These are phyloP conservation scores for Leucophenga montana DNA, from an alignment of 2,888 invertebrate species.

Conservation along the genomic window DNA sequence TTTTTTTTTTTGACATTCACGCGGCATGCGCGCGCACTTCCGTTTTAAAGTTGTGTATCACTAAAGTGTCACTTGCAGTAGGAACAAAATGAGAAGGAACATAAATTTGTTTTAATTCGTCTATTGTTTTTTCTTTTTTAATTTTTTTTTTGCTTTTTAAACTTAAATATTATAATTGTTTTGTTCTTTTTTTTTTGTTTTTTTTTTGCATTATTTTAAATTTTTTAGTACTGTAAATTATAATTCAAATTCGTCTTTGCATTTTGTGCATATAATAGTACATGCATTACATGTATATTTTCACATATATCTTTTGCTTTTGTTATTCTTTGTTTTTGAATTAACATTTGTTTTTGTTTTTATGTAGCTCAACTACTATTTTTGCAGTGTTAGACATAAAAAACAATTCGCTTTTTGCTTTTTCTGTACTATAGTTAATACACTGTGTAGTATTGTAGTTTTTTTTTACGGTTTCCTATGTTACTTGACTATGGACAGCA, in stretches of 20 bases:
- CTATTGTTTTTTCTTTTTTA: neutral
- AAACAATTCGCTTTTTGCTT: constrained; percentile 16
- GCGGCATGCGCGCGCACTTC: neutral
- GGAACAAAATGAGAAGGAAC: constrained; percentile 64
- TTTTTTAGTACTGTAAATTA: neutral
- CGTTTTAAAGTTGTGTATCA: constrained; percentile 58
- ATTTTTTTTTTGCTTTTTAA: neutral
- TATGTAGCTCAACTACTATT: too few relatives aligned
- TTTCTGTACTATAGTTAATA: neutral
- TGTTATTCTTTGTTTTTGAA: constrained; percentile 61
- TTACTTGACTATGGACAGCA: constrained; percentile 16
- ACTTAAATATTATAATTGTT: neutral
- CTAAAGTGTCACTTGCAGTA: constrained; percentile 54
- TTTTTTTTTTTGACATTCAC: constrained; percentile 38
- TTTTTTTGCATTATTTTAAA: too few relatives aligned
- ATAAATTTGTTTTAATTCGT: constrained; percentile 59
- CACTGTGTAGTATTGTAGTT: neutral
- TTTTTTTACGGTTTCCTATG: constrained; percentile 5
- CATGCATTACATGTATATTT: constrained; percentile 1
- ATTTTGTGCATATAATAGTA: neutral
- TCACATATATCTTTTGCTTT: too few relatives aligned
- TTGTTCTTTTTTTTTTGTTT: neutral
- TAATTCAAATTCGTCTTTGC: constrained; percentile 3
- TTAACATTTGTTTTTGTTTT: constrained; percentile 26
- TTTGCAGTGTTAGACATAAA: too few relatives aligned